Conservation (phyloP, 2,888 invertebrate genomes). For the Coelopa pilipes region DNA sequence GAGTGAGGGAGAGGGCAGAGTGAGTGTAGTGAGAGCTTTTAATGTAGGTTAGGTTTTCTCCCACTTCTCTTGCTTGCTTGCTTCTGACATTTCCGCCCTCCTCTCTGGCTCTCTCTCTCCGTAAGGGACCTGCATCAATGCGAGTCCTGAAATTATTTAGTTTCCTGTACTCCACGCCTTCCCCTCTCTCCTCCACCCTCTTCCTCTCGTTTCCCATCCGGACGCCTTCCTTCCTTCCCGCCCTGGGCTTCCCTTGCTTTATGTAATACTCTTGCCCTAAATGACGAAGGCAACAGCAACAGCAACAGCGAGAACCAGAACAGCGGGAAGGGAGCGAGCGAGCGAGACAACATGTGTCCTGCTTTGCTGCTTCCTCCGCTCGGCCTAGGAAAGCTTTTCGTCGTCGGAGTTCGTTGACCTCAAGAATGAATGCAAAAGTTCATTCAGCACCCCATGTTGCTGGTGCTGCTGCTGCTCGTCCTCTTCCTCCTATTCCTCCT, state of each 20-base stretch:
- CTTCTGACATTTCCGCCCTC: background rate
- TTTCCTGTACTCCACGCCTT: background rate
- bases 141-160: too few relatives aligned
- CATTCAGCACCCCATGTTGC: conserved; percentile 25
- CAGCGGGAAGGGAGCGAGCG: background rate
- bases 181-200: background rate
- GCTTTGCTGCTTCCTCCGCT: background rate
- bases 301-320: background rate
- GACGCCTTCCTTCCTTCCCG: background rate
- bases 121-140: too few relatives aligned
- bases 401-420: conserved; percentile 26
- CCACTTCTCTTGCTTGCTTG: background rate
- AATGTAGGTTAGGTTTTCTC: conserved; percentile 33
- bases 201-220: background rate
- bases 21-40: conserved; percentile 10
- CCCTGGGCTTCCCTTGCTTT: background rate
- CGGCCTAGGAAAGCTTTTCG: conserved; percentile 24
- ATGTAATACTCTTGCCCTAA: conserved; percentile 24
- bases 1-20: background rate
- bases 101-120: too few relatives aligned
- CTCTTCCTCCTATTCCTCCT: too few relatives aligned
- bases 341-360: background rate
- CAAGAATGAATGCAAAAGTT: conserved; percentile 27
- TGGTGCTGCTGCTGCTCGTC: too few relatives aligned
- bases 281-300: conserved; percentile 1